Percentiles rank a stretch among this genome's conserved stretches.
phyloP scores from a whole-genome alignment of 1,140 invertebrate genomes.

The Zeugodacus cucurbitae region DNA sequence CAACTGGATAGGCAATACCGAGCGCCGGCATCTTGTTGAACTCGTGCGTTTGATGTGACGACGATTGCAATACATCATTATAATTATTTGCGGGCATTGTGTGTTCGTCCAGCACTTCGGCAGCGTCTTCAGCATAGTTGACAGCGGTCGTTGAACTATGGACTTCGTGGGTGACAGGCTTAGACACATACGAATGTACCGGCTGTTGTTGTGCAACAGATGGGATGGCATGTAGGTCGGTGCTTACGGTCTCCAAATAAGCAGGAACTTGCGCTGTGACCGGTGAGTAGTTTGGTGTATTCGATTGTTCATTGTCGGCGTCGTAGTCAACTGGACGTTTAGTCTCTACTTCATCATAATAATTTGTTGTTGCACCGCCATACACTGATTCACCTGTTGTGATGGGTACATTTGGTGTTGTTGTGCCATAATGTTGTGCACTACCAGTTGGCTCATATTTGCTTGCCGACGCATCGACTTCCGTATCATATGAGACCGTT shows the following conservation, averaged over 20 bases:
- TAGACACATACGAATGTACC: not conserved
- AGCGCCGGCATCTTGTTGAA: constrained; percentile 63
- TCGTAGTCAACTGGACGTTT: constrained; percentile 41
- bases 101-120: constrained; percentile 55
- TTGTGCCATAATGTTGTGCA: not conserved
- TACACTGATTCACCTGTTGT: constrained; percentile 40
- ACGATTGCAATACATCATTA: constrained; percentile 49
- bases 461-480: not conserved
- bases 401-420: constrained; percentile 41
- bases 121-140: constrained; percentile 51
- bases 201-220: not conserved
- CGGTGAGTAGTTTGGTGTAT: not conserved
- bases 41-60: constrained; percentile 54
- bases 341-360: constrained; percentile 39
- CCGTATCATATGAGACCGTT: constrained; percentile 1
- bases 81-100: constrained; percentile 57
- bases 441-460: not conserved
- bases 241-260: not conserved
- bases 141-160: not conserved
- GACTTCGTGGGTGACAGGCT: not conserved
- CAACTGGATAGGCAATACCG: constrained; percentile 60
- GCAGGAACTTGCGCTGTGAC: not conserved
- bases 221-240: not conserved
- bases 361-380: constrained; percentile 39
- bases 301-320: not conserved